Conservation (phyloP, 2,888 invertebrate genomes). For the Nomada lathburiana region DNA sequence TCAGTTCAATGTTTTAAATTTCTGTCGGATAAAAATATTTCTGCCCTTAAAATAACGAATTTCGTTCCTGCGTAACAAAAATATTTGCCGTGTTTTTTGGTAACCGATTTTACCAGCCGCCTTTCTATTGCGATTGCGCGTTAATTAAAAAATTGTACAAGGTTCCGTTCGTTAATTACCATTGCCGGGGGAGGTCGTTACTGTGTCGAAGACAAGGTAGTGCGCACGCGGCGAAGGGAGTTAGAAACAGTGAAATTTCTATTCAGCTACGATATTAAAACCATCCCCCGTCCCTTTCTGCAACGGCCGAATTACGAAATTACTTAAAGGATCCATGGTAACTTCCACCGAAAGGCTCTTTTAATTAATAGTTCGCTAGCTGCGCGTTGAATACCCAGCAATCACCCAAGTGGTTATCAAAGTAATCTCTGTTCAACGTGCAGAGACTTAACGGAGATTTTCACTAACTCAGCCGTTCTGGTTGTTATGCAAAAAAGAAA, state of each 20-base stretch:
- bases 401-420: conserved; percentile 62
- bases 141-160: conserved; percentile 40
- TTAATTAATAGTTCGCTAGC: conserved; percentile 60
- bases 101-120: no score
- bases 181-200: conserved; percentile 3
- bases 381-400: conserved; percentile 58
- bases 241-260: conserved; percentile 57
- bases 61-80: no score
- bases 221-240: background rate
- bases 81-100: no score
- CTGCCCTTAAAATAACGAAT: no score
- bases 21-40: no score
- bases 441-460: conserved; percentile 37
- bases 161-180: conserved; percentile 11
- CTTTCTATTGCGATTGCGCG: background rate
- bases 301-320: conserved; percentile 58
- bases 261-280: conserved; percentile 55
- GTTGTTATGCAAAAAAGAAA: conserved; percentile 22
- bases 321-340: conserved; percentile 58
- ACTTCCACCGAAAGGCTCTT: conserved; percentile 52
- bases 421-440: conserved; percentile 54
- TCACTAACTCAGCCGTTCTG: conserved; percentile 18
- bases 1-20: no score
- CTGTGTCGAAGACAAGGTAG: conserved; percentile 23
- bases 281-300: conserved; percentile 30